These are phyloP conservation scores for Tokudaia tokunoshimensis DNA, from an alignment of 2,797 vertebrate species.

Conservation along the genomic window DNA sequence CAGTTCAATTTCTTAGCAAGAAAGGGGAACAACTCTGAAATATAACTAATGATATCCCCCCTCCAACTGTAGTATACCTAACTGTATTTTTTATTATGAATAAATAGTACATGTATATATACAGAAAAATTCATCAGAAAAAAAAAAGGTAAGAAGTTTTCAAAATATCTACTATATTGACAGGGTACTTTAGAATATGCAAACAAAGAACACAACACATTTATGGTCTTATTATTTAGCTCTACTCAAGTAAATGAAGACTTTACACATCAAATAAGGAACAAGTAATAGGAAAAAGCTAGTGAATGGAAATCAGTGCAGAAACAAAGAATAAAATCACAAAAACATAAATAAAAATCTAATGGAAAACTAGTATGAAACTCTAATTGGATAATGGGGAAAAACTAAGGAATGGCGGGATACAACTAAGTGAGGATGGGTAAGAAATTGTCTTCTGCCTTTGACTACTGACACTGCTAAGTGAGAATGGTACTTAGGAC, in stretches of 20 bases:
- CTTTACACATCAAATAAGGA: background rate
- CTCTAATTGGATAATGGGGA: background rate
- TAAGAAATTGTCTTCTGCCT: background rate
- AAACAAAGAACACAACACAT: background rate
- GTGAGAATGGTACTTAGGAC: background rate
- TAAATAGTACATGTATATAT: background rate
- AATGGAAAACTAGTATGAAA: background rate
- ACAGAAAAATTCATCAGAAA: background rate
- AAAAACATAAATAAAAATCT: background rate
- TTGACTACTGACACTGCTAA: background rate
- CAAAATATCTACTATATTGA: background rate
- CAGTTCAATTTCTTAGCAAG: background rate
- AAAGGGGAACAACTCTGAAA: background rate
- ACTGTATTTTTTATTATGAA: background rate
- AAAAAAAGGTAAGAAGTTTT: background rate
- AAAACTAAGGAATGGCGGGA: background rate
- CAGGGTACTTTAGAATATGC: background rate
- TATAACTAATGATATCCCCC: background rate
- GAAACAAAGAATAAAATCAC: background rate
- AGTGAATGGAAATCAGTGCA: background rate
- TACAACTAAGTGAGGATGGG: rapidly evolving
- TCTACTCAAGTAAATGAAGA: background rate
- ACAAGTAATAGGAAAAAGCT: background rate
- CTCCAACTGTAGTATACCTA: background rate
- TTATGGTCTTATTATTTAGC: background rate